phyloP scores from a whole-genome alignment of 2,888 invertebrate species.

The Unio delphinus region DNA sequence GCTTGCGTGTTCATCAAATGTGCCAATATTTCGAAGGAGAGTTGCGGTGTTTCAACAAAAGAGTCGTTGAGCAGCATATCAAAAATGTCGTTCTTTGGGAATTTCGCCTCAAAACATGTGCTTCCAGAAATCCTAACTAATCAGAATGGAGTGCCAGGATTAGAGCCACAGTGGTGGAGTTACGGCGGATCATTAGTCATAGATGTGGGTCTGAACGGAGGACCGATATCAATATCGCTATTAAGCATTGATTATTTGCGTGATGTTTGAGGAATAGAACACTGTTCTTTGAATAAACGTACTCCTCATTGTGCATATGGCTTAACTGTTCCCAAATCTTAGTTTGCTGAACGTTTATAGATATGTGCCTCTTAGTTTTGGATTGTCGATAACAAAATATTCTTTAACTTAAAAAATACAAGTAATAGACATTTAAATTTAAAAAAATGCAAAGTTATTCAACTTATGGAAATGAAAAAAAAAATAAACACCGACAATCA shows the following conservation, averaged over 20 bases:
- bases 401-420: no score
- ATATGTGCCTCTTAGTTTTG: no score
- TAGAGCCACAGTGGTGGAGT: constrained; percentile 17
- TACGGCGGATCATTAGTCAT: constrained; percentile 25
- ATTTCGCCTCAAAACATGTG: constrained; percentile 18
- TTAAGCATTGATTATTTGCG: constrained; percentile 16
- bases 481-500: no score
- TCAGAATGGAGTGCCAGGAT: constrained; percentile 8
- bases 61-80: constrained; percentile 12
- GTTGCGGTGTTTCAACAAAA: constrained; percentile 22
- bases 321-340: no score
- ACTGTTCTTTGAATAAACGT: no score
- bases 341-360: no score
- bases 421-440: no score
- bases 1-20: constrained; percentile 25
- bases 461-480: no score
- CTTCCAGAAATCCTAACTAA: constrained; percentile 24
- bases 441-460: no score
- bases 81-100: constrained; percentile 29
- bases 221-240: constrained; percentile 23
- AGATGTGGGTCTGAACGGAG: constrained; percentile 23
- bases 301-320: no score
- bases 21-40: constrained; percentile 13
- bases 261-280: background rate
- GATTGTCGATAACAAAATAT: no score